Evolutionary conservation across 2,888 invertebrate species (phyloP), one percentile per base, ranked within the genome.

Genomic region (Penaeus monodon): DNA sequence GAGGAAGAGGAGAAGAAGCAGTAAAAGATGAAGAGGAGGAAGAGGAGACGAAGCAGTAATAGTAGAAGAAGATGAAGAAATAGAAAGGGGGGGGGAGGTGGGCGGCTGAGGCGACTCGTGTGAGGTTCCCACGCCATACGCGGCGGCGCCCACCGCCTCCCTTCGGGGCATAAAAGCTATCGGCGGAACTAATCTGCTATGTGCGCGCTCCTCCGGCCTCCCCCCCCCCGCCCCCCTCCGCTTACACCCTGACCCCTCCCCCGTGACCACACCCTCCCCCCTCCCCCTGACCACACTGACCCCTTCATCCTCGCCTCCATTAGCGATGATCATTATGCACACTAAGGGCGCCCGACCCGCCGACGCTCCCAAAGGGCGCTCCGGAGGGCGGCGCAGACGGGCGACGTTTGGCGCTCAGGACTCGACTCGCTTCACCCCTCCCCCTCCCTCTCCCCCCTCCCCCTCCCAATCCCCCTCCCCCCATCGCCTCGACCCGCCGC

Each of bases 121-220:
- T 49, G 49, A 49, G 66, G 85, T 85, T 85, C 85, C 85, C 85
- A 85, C 85, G 85, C 70, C 79, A 70, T 20, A 49, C 74, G 33
- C 27, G 65, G n/a, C 65, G 17, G 22, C 27, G 83, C 73, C 84
- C 84, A 79, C 84, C 79, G 70, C 84, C 84, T 65, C 63, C 81
- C 44, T 66, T 76, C 64, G 38, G 80, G 73, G 73, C 63, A 74
- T 66, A 65, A 79, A 79, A 79, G 77, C 78, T 79, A 85, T 85
- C 84, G 70, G 79, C 84, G 84, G 84, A 85, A 85, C 84, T 79
- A 85, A 85, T 85, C 84, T 33, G 84, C 70, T 79, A 85, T 79
- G 84, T 79, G 73, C 66, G 84, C 29, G 78, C 66, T 79, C 79
- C 84, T 29, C 38, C 57, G 49, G 49, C 29, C 20, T 68, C 79